Percentiles rank a stretch among this genome's conserved stretches.
phyloP scores from a whole-genome alignment of 2,888 invertebrate genomes.

The Volucella inanis region DNA sequence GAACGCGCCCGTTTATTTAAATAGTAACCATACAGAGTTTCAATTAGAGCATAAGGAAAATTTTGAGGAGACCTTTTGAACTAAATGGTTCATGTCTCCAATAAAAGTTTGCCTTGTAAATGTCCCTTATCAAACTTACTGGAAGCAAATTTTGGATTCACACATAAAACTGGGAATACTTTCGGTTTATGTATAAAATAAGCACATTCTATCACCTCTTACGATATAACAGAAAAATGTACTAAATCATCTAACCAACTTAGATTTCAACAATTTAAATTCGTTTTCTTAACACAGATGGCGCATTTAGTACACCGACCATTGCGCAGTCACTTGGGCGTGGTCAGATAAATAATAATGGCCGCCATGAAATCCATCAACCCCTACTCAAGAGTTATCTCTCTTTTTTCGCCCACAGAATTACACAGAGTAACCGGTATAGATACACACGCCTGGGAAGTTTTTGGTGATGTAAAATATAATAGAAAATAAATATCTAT shows the following conservation, averaged over 20 bases:
- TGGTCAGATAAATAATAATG: conserved; percentile 74
- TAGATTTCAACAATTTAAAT: not conserved
- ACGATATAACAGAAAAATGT: conserved; percentile 40
- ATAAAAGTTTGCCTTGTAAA: no score
- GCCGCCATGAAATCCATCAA: conserved; percentile 61
- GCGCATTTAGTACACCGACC: not conserved
- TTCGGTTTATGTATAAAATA: conserved; percentile 35
- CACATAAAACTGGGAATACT: no score
- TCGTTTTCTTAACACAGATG: conserved; percentile 8
- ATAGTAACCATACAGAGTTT: no score
- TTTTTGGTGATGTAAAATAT: conserved; percentile 6
- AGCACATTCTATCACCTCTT: not conserved
- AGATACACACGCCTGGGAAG: not conserved
- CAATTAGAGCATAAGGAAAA: no score
- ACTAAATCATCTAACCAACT: not conserved
- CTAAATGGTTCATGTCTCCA: no score
- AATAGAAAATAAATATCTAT: conserved; percentile 14
- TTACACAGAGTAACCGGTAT: not conserved
- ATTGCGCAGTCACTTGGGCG: conserved; percentile 55
- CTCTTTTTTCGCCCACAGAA: not conserved
- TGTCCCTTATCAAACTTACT: no score
- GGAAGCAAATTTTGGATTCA: no score
- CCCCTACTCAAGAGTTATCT: not conserved
- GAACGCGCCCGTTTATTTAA: no score
- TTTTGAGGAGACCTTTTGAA: no score